These are phyloP conservation scores for Rousettus leschenaultii DNA, from an alignment of 2,113 vertebrate genomes.

Conservation along the genomic window DNA sequence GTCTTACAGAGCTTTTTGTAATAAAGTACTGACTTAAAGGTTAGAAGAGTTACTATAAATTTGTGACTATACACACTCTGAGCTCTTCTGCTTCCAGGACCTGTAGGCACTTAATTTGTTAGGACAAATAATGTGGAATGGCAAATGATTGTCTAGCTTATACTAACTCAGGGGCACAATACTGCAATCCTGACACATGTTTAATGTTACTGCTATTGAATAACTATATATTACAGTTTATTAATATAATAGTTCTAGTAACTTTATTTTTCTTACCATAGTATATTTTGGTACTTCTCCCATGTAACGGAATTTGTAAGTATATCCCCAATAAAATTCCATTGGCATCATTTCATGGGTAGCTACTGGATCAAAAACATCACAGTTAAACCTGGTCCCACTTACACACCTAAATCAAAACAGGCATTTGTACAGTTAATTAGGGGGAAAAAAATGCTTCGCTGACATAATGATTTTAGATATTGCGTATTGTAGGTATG, in stretches of 20 bases:
- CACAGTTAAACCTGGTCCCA: background rate
- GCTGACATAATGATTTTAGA: background rate
- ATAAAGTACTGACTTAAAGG: constrained; percentile 68
- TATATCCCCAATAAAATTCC: background rate
- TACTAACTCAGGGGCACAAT: background rate
- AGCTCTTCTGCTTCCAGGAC: background rate
- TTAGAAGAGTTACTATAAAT: constrained; percentile 65
- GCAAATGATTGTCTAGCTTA: constrained; percentile 22
- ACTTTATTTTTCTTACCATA: background rate
- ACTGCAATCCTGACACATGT: background rate
- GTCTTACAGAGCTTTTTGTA: constrained; percentile 55
- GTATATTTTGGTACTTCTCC: background rate
- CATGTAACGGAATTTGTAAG: background rate
- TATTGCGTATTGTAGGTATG: background rate
- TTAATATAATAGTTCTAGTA: constrained; percentile 40
- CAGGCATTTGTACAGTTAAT: background rate
- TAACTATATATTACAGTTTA: background rate
- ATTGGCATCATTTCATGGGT: background rate
- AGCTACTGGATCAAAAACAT: background rate
- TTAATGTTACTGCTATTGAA: constrained; percentile 31
- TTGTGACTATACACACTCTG: constrained; percentile 32
- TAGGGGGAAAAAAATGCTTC: background rate
- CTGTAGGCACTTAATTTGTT: constrained; percentile 54
- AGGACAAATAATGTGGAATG: constrained; percentile 35
- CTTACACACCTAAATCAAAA: background rate